Base-by-base conservation (phyloP, 2,888 invertebrate genomes). In the Oligia strigilis region DNA sequence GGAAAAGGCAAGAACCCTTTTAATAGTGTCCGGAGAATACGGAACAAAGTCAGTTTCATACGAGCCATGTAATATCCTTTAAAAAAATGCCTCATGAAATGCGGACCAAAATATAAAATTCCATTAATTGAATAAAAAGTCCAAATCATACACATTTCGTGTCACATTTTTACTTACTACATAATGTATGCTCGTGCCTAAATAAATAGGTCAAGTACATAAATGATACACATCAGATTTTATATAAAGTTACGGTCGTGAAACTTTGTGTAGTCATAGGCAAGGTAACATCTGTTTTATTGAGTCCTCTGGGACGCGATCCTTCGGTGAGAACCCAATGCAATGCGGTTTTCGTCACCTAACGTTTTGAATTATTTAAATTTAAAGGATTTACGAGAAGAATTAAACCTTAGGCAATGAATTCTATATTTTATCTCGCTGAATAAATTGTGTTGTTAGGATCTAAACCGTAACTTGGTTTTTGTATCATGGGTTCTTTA, bases 271-370 rank as follows among this genome's bases (percentile, higher is more conserved):
- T 81, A 84, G 86, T 87, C 86, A 87, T 86, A 88, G 86, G 86
- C 73, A 82, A 87, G 82, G 81, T 87, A 87, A 82, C 88, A 84
- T 87, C 80, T 88, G 81, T 88, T 89, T 89, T 88, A 89, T 88
- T 78, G 83, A 79, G 79, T 82, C 86, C 77, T 77, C 23, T 49
- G 86, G 81, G 88, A 83, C 77, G 29, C 49, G 77, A 78, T 77
- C 83, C 79, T 83, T 87, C 64, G 62, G 75, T 78, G 69, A 72
- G 69, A 81, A 81, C 80, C 79, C 74, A 77, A 78, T 85, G 87
- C 84, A 86, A 62, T 80, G 87, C 70, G 85, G 83, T 81, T 83
- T 83, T 83, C 85, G 83, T 85, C 85, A 89, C 85, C 81, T 82
- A 75, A 67, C 72, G 58, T 79, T 85, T 85, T 84, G 67, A 84